These are phyloP conservation scores for Pitta sordida DNA, from an alignment of 2,113 vertebrate species.

Conservation along the genomic window DNA sequence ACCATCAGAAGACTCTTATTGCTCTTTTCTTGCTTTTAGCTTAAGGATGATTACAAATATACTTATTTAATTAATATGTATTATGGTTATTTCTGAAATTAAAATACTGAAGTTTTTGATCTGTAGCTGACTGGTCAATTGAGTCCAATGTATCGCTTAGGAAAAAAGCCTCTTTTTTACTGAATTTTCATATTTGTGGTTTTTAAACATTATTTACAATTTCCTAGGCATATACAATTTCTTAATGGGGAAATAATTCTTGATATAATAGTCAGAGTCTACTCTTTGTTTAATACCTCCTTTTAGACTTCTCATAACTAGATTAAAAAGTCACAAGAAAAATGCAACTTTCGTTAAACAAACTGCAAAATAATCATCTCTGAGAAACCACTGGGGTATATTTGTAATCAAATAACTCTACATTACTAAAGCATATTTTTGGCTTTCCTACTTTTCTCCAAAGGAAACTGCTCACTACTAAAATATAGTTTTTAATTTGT, in stretches of 20 bases:
- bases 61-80: slow-evolving; percentile 58
- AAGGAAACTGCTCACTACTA: slow-evolving; percentile 30
- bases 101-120: background rate
- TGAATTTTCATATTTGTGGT: background rate
- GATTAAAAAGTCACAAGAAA: slow-evolving; percentile 42
- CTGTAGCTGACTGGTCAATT: background rate
- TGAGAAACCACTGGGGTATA: background rate
- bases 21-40: slow-evolving; percentile 60
- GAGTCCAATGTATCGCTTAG: background rate
- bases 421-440: background rate
- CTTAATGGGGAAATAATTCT: background rate
- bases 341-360: slow-evolving; percentile 21
- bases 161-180: background rate
- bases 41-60: slow-evolving; percentile 41
- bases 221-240: background rate
- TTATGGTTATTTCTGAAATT: background rate
- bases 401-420: background rate
- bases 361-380: slow-evolving; percentile 19
- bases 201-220: background rate
- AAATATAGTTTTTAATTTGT: slow-evolving; percentile 72
- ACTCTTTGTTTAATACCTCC: background rate
- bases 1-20: slow-evolving; percentile 66
- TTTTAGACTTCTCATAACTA: background rate
- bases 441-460: slow-evolving; percentile 23
- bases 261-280: background rate